A percentile compares a stretch with the other conserved stretches of the same genome.
These are phyloP conservation scores for Carassius auratus DNA, from an alignment of 2,113 vertebrate species.

Conservation along the genomic window DNA sequence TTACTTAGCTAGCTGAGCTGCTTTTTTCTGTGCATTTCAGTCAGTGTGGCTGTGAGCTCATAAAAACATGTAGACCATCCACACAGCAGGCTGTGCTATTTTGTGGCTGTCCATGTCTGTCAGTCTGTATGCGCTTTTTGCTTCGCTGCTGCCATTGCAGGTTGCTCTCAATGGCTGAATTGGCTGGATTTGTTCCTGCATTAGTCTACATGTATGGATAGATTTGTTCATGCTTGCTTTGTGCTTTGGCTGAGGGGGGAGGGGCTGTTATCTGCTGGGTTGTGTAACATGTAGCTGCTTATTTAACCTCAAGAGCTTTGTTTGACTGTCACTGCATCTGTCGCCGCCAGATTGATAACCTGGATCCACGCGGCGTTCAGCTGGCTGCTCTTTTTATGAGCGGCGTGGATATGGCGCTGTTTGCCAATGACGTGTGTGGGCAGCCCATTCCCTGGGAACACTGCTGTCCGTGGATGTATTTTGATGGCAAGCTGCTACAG, in stretches of 20 bases:
- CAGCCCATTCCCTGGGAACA: constrained; percentile 96
- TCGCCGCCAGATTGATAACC: constrained; percentile 86
- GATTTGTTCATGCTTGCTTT: constrained; percentile 49
- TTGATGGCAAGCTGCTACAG: constrained; percentile 95
- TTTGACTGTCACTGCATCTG: constrained; percentile 33
- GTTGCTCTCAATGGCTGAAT: constrained; percentile 57
- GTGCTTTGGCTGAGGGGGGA: constrained; percentile 46
- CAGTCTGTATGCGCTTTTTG: constrained; percentile 14
- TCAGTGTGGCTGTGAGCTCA: background rate
- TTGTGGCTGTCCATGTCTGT: constrained; percentile 46
- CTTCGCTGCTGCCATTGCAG: constrained; percentile 51
- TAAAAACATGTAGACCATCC: constrained; percentile 62
- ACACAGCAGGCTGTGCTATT: constrained; percentile 52
- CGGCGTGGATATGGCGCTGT: constrained; percentile 93
- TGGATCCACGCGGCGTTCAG: constrained; percentile 92
- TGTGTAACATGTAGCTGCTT: background rate
- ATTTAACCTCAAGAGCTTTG: constrained; percentile 13
- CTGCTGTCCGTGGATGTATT: constrained; percentile 98
- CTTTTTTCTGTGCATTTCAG: background rate
- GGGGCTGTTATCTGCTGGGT: background rate
- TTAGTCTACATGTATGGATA: constrained; percentile 46
- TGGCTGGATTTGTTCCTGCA: constrained; percentile 48
- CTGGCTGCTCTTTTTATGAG: constrained; percentile 95
- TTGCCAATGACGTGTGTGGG: constrained; percentile 91
- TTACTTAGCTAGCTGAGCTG: constrained; percentile 41